These are phyloP conservation scores for Hypocryptadius cinnamomeus DNA, from an alignment of 2,113 vertebrate genomes.

Conservation along the genomic window DNA sequence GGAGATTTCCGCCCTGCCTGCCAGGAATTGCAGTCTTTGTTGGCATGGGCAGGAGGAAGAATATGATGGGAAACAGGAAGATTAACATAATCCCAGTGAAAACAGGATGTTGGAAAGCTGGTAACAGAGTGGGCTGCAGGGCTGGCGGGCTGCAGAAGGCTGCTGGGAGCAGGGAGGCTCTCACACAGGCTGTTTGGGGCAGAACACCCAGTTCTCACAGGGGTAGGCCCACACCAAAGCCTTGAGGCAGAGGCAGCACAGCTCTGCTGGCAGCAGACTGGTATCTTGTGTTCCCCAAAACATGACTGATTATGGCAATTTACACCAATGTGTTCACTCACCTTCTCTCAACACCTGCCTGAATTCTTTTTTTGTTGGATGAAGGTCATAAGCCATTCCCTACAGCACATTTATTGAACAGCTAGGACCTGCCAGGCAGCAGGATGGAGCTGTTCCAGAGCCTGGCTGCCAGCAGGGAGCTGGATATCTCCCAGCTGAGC, in stretches of 20 bases:
- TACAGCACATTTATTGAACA: neutral
- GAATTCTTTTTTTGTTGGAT: neutral
- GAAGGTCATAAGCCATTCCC: neutral
- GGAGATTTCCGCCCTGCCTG: too few species aligned
- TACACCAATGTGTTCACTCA: neutral
- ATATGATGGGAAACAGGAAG: neutral
- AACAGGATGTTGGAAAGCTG: slow-evolving; percentile 4
- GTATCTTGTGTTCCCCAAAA: neutral
- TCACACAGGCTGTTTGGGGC: neutral
- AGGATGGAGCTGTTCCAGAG: neutral
- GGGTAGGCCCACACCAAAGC: neutral
- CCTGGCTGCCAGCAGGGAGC: neutral
- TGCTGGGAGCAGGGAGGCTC: neutral
- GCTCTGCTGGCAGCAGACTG: neutral
- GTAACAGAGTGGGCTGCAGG: neutral
- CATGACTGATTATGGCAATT: neutral
- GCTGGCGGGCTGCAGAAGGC: neutral
- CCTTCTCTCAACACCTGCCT: neutral
- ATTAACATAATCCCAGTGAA: neutral
- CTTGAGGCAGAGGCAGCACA: neutral
- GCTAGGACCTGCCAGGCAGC: neutral
- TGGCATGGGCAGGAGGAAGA: slow-evolving; percentile 6
- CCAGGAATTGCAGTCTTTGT: neutral
- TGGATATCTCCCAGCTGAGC: neutral
- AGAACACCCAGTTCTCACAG: neutral